Base-by-base conservation (phyloP, 2,797 vertebrate species). In the Cheirogaleus major region DNA sequence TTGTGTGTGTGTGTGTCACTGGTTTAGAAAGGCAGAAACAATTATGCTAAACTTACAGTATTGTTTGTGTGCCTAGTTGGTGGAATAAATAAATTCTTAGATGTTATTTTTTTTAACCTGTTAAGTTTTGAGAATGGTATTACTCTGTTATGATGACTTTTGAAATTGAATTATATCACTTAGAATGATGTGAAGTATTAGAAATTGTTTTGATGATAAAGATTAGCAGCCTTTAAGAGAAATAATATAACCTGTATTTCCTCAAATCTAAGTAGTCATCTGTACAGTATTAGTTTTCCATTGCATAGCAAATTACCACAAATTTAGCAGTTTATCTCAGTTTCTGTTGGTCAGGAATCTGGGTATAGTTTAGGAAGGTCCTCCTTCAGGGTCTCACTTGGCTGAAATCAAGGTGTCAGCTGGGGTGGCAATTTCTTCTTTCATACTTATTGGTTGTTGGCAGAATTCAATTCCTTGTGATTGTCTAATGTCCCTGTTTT, bases 141-240 rank as follows among this genome's bases (percentile, higher is more conserved):
- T 73, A 86, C 14, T 7, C 25, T 81, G 73, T 82, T 57, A 18
- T 94, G 32, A 32, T 86, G 41, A 89, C 88, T 91, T 83, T 45
- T 78, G 45, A 84, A 80, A 59, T 76, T 92, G 80, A 95, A 75
- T 93, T 82, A 22, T 79, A 48, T 93, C 35, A 57, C 32, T 87
- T 73, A 70, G 25, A 75, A 65, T 87, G 91, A 76, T 79, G 25
- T 93, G 69, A 89, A 95, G 22, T 81, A 52, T 70, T 87, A 45
- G 48, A 91, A 70, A 72, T 72, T 92, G 63, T 76, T 93, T 94
- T 93, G 72, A 81, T 82, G 61, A 61, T 69, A 81, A 89, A 78
- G 72, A 85, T 41, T 85, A 80, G 22, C 48, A 93, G 65, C 32
- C n/a, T 84, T 94, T 97, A 75, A 27, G 38, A 70, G 57, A 90